These are phyloP conservation scores for Mus musculus DNA, from an alignment of 2,113 vertebrate species.

Conservation along the genomic window DNA sequence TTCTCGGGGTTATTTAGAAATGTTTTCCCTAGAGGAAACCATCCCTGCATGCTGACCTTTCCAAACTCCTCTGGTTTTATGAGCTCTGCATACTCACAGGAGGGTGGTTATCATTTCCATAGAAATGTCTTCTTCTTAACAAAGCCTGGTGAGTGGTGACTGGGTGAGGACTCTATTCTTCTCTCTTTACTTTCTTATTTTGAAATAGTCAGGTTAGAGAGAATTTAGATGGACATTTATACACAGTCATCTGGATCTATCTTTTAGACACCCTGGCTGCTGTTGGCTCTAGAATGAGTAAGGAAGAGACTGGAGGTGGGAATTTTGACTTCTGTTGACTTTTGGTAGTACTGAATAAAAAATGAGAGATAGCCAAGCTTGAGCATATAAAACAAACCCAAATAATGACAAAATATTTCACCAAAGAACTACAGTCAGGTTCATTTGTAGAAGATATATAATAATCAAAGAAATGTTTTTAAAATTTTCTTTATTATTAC, in stretches of 20 bases:
- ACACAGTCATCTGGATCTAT: neutral
- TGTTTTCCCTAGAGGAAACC: slow-evolving; percentile 54
- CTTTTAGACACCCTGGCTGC: neutral
- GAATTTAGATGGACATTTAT: neutral
- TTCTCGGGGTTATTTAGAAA: slow-evolving; percentile 56
- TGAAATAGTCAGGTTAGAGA: neutral
- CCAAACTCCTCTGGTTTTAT: slow-evolving; percentile 56
- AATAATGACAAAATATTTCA: neutral
- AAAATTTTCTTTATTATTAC: neutral
- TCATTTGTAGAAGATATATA: neutral
- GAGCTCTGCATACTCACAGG: slow-evolving; percentile 11
- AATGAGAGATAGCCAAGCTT: neutral
- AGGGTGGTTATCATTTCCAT: slow-evolving; percentile 40
- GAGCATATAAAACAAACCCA: neutral
- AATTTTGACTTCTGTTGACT: neutral
- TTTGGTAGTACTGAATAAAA: neutral
- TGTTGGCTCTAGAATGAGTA: neutral
- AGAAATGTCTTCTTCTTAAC: slow-evolving; percentile 61
- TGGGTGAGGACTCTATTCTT: neutral
- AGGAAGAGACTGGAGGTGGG: neutral
- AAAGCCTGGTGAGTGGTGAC: neutral
- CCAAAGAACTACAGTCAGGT: neutral
- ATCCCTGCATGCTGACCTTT: slow-evolving; percentile 66
- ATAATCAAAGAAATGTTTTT: neutral
- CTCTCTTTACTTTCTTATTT: slow-evolving; percentile 46